Evolutionary conservation across 2,888 invertebrate species (phyloP), one percentile per base, ranked within the genome.

Genomic region (Mellilla xanthometata): DNA sequence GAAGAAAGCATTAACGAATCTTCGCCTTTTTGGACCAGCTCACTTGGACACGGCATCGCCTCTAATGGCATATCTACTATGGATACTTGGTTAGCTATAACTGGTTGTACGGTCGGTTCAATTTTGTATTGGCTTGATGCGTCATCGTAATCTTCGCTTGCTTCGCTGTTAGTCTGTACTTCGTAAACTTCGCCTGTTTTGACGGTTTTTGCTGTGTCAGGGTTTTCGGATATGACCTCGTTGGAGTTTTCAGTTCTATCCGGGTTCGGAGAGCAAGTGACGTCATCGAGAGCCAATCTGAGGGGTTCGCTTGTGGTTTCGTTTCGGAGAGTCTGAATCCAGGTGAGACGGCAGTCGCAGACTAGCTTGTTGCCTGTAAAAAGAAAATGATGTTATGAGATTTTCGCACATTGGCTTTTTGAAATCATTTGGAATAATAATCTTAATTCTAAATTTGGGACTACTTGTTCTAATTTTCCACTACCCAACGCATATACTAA

Each of bases 301-400:
- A 95, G 89, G 55, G 93, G 91, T 61, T 91, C 90, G 70, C 94
- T 95, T 72, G 92, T 93, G 36, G 95, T 95, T 72, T 94, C 94
- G 76, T 94, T 93, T 58, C 92, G 91, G 42, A 96, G 83, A 33
- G 90, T 87, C 83, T 94, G 93, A 67, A 96, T 92, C 96, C 96
- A 96, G 38, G 93, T 91, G 36, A 96, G 85, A 32, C 94, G 94
- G 69, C 96, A 96, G 82, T 96, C 95, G 81, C 96, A 96, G 64
- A 90, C 90, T 71, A 96, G 92, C 66, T 92, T 92, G 85, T 96
- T 96, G 74, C 94, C 96, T 96, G 93, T 24, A 58, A 71, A 39
- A n/a, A 19, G 15, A 19, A 19, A 15, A 15, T 3, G 5, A 15
- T 5, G 5, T n/a, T n/a, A n/a, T n/a, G n/a, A n/a, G n/a, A n/a